Conservation (phyloP, 2,888 invertebrate genomes). For the Argyresthia albistria region DNA sequence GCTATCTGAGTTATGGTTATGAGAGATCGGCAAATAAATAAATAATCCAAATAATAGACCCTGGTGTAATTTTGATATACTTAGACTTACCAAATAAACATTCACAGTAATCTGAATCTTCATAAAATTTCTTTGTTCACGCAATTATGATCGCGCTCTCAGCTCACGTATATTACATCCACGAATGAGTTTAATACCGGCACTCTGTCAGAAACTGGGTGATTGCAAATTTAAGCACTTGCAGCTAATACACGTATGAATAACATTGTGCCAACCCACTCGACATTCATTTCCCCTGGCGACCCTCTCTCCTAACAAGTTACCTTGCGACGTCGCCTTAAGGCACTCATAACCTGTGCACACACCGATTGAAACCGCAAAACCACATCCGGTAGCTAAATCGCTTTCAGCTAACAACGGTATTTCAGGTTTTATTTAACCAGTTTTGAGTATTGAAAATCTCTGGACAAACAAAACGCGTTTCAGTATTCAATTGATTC, state of each 20-base stretch:
- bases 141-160: constrained; percentile 18
- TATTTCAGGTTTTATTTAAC: too few relatives aligned
- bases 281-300: constrained; percentile 70
- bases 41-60: too few relatives aligned
- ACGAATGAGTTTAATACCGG: not conserved
- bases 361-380: too few relatives aligned
- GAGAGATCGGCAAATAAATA: too few relatives aligned
- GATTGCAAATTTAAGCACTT: constrained; percentile 68
- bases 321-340: constrained; percentile 36
- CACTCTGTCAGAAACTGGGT: constrained; percentile 17
- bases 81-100: too few relatives aligned
- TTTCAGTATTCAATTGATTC: not conserved
- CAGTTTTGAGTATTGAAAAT: too few relatives aligned
- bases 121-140: too few relatives aligned
- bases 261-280: constrained; percentile 68
- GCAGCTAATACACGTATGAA: constrained; percentile 60
- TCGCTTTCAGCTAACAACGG: too few relatives aligned
- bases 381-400: too few relatives aligned
- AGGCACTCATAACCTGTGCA: not conserved
- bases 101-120: too few relatives aligned
- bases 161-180: not conserved
- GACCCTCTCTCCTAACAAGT: constrained; percentile 71
- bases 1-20: too few relatives aligned
- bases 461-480: not conserved
- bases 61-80: too few relatives aligned